Evolutionary conservation across 2,888 invertebrate species (phyloP).

Genomic region (Drosophila koepferae): DNA sequence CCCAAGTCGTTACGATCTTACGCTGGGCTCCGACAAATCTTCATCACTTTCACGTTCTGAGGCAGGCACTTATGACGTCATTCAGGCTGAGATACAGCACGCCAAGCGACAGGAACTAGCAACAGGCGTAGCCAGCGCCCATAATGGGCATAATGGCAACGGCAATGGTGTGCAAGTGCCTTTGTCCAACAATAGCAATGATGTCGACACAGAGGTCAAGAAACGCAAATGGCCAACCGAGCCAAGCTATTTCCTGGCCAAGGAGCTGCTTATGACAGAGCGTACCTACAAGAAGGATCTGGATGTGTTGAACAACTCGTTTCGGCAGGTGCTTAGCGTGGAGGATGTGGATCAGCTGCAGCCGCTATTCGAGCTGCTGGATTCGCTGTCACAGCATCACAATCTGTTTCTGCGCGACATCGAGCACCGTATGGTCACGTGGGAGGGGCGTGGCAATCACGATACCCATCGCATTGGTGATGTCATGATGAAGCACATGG

Average conservation of each 20-base stretch:
- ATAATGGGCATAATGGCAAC: slow-evolving; percentile 71
- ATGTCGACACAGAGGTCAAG: slow-evolving; percentile 82
- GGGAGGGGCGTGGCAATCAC: slow-evolving; percentile 88
- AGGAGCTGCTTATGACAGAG: slow-evolving; percentile 98
- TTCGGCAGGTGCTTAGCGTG: slow-evolving; percentile 89
- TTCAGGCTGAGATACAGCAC: slow-evolving; percentile 84
- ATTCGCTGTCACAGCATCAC: slow-evolving; percentile 93
- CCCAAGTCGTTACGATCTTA: slow-evolving; percentile 83
- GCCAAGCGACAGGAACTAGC: slow-evolving; percentile 81
- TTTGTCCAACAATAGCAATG: slow-evolving; percentile 36
- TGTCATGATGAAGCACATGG: slow-evolving; percentile 89
- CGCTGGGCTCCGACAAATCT: slow-evolving; percentile 84
- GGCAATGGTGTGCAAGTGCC: slow-evolving; percentile 1
- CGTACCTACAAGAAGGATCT: slow-evolving; percentile 97
- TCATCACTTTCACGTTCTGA: slow-evolving; percentile 85
- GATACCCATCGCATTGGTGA: slow-evolving; percentile 90
- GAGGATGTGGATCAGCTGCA: slow-evolving; percentile 86
- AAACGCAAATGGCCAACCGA: slow-evolving; percentile 88
- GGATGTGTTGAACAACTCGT: slow-evolving; percentile 94
- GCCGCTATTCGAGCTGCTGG: slow-evolving; percentile 88
- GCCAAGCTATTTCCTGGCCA: slow-evolving; percentile 93
- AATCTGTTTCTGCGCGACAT: slow-evolving; percentile 92
- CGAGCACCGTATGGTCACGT: slow-evolving; percentile 90
- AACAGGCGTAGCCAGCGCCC: slow-evolving; percentile 72
- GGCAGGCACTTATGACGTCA: slow-evolving; percentile 85